phyloP scores from a whole-genome alignment of 2,888 invertebrate genomes.

The Hedychridium roseum region DNA sequence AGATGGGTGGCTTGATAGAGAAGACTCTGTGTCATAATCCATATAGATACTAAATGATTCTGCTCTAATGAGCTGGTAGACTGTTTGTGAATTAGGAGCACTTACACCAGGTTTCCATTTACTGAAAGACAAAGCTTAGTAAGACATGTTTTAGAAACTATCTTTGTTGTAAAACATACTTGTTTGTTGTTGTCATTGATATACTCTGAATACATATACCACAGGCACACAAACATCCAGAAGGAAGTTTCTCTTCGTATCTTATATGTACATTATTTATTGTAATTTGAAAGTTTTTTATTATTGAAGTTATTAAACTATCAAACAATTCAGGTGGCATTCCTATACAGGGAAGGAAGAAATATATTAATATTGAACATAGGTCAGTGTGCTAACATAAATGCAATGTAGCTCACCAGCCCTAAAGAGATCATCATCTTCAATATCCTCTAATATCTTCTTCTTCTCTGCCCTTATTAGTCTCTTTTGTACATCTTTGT shows the following conservation, averaged over 20 bases:
- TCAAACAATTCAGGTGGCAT: constrained; percentile 76
- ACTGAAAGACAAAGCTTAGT: constrained; percentile 58
- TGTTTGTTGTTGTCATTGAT: constrained; percentile 82
- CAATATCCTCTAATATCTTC: constrained; percentile 74
- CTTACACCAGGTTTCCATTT: constrained; percentile 81
- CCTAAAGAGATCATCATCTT: constrained; percentile 66
- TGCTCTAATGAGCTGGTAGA: constrained; percentile 79
- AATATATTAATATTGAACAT: too few species aligned
- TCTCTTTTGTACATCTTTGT: constrained; percentile 77
- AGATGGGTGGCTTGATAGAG: constrained; percentile 37
- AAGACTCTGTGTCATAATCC: constrained; percentile 69
- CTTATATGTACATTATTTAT: constrained; percentile 82
- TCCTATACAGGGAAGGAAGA: constrained; percentile 62
- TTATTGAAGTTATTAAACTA: constrained; percentile 76
- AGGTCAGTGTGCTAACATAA: background rate
- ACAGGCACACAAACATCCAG: constrained; percentile 74
- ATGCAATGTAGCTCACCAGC: constrained; percentile 27
- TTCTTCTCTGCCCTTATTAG: constrained; percentile 77
- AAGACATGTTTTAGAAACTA: background rate
- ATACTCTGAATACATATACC: constrained; percentile 81
- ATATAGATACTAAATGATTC: constrained; percentile 81
- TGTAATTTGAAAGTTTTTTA: constrained; percentile 82
- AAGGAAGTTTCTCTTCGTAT: constrained; percentile 79
- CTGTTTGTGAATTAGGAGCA: constrained; percentile 68
- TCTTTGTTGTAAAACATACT: constrained; percentile 62